Evolutionary conservation across 1,140 invertebrate species (phyloP), one percentile per base, ranked within the genome.

Genomic region (Polyergus mexicanus): DNA sequence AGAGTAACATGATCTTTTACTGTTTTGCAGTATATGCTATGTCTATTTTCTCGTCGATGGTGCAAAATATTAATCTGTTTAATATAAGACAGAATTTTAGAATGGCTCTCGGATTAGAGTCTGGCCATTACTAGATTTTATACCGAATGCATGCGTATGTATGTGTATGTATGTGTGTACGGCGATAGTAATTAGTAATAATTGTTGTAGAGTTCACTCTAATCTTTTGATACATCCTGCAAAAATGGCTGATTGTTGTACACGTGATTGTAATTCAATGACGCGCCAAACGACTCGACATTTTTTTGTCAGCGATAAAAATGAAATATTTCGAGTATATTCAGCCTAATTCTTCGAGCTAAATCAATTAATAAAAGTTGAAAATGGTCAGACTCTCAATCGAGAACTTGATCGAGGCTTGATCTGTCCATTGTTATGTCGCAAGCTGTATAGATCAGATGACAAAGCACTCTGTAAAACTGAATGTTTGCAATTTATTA

Each of bases 321-420:
- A 65, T 8, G 6, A 44, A 54, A 54, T 1, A 35, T 65, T 32
- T 28, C 28, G 16, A 28, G 22, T 56, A 56, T 56, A n/a, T 54
- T 56, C 28, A 72, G 28, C 28, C 11, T 41, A 69, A 44, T 69
- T 25, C 13, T 47, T 44, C 44, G 22, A 69, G 2, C 6, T 72
- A 72, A 54, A 56, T 13, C 4, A 54, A 13, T 54, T n/a, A 28
- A 11, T 72, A 13, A 35, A 51, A 72, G 7, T 72, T 28, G 8
- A 54, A 72, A 71, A 44, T n/a, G n/a, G 8, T 51, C 47, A 32
- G 5, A 54, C n/a, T 72, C 51, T 72, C 32, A n/a, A 19, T 72
- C 19, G 28, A 72, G 25, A 13, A 47, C 13, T 51, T 19, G 47
- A 4, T 5, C n/a, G n/a, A n/a, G 47, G 13, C 47, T 51, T 51